Evolutionary conservation across 2,113 vertebrate species (phyloP), one percentile per base, ranked within the genome.

Genomic region (Odontophorus gujanensis): DNA sequence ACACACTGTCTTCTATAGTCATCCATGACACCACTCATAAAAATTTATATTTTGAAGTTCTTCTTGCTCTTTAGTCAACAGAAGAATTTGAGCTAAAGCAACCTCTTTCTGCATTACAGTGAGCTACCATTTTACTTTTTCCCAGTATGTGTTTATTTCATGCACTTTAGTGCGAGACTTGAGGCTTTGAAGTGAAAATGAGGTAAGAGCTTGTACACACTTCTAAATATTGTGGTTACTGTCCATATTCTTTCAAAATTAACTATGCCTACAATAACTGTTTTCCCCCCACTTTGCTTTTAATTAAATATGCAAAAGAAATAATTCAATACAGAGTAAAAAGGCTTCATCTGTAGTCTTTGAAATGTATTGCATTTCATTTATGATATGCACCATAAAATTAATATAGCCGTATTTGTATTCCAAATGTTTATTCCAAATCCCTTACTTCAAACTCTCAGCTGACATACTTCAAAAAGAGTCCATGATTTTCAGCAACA

Each of bases 121-220:
- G 17, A 80, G 40, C 42, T 57, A n/a, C 4, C 0, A 12, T 43
- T 85, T 85, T 65, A 67, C 9, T 3, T 51, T 87, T 91, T 83
- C 26, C 6, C 63, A 80, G 36, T 20, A 24, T 0, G 2, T 17
- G n/a, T 73, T 81, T 76, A 58, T 77, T 47, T 63, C 11, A 85
- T 5, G 4, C 14, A 55, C 11, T 82, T 92, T 67, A 87, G 26
- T 38, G n/a, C 34, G 50, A 15, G 11, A 78, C 43, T 71, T 30
- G 58, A 68, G 68, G 28, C 34, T 4, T 1, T 42, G n/a, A 72
- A 38, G 8, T 5, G 55, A 43, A 91, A 84, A n/a, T 0, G 0
- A 13, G 22, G 11, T 38, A 30, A 86, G 53, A 90, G 87, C 11
- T 20, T 38, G 2, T 5, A 38, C 6, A 22, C 3, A 45, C 42